These are phyloP conservation scores for Orchestes rusci DNA, from an alignment of 2,888 invertebrate genomes.

Conservation along the genomic window DNA sequence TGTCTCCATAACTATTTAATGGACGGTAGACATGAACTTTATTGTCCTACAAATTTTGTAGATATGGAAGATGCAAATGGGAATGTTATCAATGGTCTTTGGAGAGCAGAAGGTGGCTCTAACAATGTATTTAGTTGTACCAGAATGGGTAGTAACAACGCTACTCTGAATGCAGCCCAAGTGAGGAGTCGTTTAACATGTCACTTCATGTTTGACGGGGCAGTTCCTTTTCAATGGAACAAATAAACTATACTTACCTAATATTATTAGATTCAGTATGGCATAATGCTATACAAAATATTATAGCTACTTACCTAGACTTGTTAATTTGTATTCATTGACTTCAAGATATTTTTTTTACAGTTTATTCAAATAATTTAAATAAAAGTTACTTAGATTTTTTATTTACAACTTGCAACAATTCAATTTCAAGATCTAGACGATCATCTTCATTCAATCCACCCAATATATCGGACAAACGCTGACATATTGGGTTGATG, in stretches of 20 bases:
- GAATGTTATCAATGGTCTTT: constrained; percentile 2
- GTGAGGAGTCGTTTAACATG: constrained; percentile 2
- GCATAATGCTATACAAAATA: too few species aligned
- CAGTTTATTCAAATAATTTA: too few species aligned
- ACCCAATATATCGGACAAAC: background rate
- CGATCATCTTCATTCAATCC: too few species aligned
- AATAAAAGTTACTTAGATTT: too few species aligned
- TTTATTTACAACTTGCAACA: too few species aligned
- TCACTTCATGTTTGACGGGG: constrained; percentile 8
- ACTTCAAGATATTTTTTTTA: too few species aligned
- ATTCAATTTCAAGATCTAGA: constrained; percentile 4
- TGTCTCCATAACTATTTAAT: constrained; percentile 24
- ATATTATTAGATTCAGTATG: background rate
- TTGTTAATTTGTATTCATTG: too few species aligned
- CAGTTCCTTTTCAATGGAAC: constrained; percentile 20
- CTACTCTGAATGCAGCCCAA: constrained; percentile 1
- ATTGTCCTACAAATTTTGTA: constrained; percentile 1
- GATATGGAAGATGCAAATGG: constrained; percentile 5
- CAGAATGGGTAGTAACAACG: constrained; percentile 4
- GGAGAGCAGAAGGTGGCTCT: constrained; percentile 2
- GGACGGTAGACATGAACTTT: background rate
- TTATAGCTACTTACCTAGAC: too few species aligned
- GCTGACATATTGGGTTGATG: constrained; percentile 3
- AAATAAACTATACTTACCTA: constrained; percentile 10
- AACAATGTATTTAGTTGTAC: constrained; percentile 1